Percentiles rank a stretch among this genome's conserved stretches.
Conservation (phyloP, 2,888 invertebrate genomes). For the Tortrix viridana region DNA sequence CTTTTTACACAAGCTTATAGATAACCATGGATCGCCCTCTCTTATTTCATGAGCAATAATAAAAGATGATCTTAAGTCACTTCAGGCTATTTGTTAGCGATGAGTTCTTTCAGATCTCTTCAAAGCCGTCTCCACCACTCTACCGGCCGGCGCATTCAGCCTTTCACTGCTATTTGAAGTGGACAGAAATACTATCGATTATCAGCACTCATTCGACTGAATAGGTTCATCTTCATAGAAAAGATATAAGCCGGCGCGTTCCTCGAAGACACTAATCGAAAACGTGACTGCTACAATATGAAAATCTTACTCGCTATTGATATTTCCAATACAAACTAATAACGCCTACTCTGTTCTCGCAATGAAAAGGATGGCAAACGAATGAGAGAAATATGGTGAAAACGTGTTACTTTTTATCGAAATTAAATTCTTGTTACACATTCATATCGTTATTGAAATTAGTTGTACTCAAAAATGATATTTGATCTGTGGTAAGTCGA, state of each 20-base stretch:
- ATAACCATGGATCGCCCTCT: no score
- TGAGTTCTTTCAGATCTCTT: slow-evolving; percentile 13
- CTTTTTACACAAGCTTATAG: no score
- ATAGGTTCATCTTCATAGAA: slow-evolving; percentile 47
- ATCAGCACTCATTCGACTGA: slow-evolving; percentile 50
- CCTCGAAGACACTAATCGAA: slow-evolving; percentile 73
- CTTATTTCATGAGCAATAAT: no score
- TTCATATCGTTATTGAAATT: background rate
- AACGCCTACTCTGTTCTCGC: slow-evolving; percentile 4
- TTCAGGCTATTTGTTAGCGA: background rate
- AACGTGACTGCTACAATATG: slow-evolving; percentile 66
- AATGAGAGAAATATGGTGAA: no score
- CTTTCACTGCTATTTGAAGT: slow-evolving; percentile 35
- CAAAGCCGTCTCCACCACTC: slow-evolving; percentile 19
- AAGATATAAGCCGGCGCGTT: slow-evolving; percentile 60
- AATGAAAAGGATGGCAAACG: background rate
- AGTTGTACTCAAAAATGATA: background rate
- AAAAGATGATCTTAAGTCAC: no score
- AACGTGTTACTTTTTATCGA: background rate
- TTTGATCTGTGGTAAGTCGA: background rate
- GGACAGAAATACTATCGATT: slow-evolving; percentile 46
- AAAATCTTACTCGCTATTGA: slow-evolving; percentile 31
- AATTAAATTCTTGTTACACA: background rate
- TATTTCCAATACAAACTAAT: slow-evolving; percentile 23
- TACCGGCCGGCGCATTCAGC: slow-evolving; percentile 25